These are phyloP conservation scores for Orchestia grillus DNA, from an alignment of 1,140 invertebrate genomes.

Conservation along the genomic window DNA sequence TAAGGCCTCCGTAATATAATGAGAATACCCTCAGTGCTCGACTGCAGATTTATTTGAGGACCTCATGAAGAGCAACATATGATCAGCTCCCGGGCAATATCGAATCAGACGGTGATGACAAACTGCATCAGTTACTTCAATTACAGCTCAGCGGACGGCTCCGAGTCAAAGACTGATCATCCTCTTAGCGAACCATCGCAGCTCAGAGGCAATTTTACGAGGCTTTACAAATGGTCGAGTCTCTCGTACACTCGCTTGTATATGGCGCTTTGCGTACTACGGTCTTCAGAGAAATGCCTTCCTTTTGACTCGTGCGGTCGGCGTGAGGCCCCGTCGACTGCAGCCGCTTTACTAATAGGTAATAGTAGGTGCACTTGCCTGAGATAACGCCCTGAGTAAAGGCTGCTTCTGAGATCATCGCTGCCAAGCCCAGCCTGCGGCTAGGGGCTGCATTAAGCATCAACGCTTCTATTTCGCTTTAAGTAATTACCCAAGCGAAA, in stretches of 20 bases:
- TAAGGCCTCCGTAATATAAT: neutral
- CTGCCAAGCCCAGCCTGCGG: neutral
- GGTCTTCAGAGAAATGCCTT: neutral
- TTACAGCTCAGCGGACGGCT: constrained; percentile 29
- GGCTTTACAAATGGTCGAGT: neutral
- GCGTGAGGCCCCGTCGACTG: neutral
- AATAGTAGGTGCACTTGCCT: neutral
- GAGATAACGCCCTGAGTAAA: neutral
- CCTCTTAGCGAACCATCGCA: constrained; percentile 31
- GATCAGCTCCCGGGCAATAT: constrained; percentile 47
- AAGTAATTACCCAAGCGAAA: neutral
- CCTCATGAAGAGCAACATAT: constrained; percentile 19
- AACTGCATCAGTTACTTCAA: constrained; percentile 46
- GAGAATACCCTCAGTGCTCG: constrained; percentile 1
- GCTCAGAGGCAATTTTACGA: constrained; percentile 42
- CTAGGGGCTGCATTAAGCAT: neutral
- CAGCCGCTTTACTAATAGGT: neutral
- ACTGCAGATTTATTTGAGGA: constrained; percentile 28
- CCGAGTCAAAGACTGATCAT: constrained; percentile 33
- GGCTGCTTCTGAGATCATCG: neutral
- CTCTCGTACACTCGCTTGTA: constrained; percentile 6
- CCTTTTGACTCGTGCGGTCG: constrained; percentile 33
- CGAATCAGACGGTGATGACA: constrained; percentile 41
- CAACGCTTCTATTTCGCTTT: neutral
- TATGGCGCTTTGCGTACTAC: neutral